Conservation (phyloP, 2,797 vertebrate species). For the Pseudopleuronectes americanus region DNA sequence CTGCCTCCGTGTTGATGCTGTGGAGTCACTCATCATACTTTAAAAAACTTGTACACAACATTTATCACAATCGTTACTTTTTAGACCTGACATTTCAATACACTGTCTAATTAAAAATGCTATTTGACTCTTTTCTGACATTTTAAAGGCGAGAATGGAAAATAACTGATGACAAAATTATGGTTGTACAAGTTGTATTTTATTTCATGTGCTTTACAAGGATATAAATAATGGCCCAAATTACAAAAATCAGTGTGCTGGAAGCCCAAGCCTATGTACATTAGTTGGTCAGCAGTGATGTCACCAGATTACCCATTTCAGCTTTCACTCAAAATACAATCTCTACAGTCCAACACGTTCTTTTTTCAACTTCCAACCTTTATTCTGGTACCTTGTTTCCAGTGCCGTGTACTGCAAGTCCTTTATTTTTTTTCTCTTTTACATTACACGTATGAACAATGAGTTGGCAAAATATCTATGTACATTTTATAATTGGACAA, state of each 20-base stretch:
- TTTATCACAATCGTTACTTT: too few species aligned
- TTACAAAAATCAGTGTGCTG: slow-evolving; percentile 99
- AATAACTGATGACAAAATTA: slow-evolving; percentile 49
- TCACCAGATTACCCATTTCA: slow-evolving; percentile 81
- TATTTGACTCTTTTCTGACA: too few species aligned
- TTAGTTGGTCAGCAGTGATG: slow-evolving; percentile 91
- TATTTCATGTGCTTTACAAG: slow-evolving; percentile 99
- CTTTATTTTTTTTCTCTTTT: slow-evolving; percentile 80
- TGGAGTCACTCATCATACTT: not conserved
- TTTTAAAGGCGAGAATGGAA: not conserved
- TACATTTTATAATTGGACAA: slow-evolving; percentile 92
- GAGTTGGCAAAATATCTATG: slow-evolving; percentile 98
- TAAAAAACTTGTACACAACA: too few species aligned
- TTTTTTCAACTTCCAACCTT: slow-evolving; percentile 63
- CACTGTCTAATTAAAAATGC: too few species aligned
- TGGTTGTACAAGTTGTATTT: slow-evolving; percentile 95
- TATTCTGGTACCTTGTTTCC: slow-evolving; percentile 91
- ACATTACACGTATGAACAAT: slow-evolving; percentile 97
- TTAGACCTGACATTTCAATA: too few species aligned
- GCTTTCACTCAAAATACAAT: slow-evolving; percentile 84
- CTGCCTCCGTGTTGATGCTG: not conserved
- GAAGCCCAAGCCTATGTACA: slow-evolving; percentile 99
- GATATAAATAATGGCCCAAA: slow-evolving; percentile 99
- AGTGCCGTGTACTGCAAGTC: slow-evolving; percentile 85
- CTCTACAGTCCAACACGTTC: slow-evolving; percentile 62